A percentile compares a stretch with the other conserved stretches of the same genome.
Conservation (phyloP, 2,888 invertebrate genomes). For the Leptopterna dolabrata region DNA sequence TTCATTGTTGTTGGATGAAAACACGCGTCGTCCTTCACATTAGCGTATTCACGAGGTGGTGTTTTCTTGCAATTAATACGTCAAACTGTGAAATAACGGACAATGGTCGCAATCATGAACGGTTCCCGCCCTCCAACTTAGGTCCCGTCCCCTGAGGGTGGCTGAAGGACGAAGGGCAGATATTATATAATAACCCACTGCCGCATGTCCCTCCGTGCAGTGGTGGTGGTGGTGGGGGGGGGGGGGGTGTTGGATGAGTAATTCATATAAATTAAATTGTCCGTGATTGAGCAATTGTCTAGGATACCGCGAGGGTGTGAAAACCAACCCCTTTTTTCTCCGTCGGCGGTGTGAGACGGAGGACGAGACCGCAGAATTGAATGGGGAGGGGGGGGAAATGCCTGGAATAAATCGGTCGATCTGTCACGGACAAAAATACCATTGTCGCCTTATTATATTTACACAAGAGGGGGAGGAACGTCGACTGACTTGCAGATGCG, state of each 20-base stretch:
- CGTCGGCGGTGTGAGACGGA: background rate
- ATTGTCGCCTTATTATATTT: constrained; percentile 24
- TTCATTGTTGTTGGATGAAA: too few relatives aligned
- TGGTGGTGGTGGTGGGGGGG: background rate
- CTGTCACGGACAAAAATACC: constrained; percentile 30
- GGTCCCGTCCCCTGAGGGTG: background rate
- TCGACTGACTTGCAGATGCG: constrained; percentile 22
- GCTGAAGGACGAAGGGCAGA: constrained; percentile 1
- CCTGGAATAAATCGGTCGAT: constrained; percentile 31
- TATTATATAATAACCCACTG: constrained; percentile 19
- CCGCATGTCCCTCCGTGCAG: background rate
- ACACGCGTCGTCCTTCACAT: too few relatives aligned
- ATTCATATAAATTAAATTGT: constrained; percentile 55
- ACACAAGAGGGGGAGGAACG: background rate
- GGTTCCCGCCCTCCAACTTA: background rate
- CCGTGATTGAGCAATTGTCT: constrained; percentile 50
- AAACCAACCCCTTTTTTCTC: constrained; percentile 23
- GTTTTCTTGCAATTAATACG: constrained; percentile 6
- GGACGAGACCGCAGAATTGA: constrained; percentile 12
- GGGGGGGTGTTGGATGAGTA: constrained; percentile 47
- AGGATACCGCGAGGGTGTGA: constrained; percentile 9
- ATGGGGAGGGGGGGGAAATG: background rate
- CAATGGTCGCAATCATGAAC: constrained; percentile 33
- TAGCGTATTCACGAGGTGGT: background rate
- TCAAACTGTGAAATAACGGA: background rate